Evolutionary conservation across 2,888 invertebrate genomes (phyloP).

Genomic region (Notodromas monacha): DNA sequence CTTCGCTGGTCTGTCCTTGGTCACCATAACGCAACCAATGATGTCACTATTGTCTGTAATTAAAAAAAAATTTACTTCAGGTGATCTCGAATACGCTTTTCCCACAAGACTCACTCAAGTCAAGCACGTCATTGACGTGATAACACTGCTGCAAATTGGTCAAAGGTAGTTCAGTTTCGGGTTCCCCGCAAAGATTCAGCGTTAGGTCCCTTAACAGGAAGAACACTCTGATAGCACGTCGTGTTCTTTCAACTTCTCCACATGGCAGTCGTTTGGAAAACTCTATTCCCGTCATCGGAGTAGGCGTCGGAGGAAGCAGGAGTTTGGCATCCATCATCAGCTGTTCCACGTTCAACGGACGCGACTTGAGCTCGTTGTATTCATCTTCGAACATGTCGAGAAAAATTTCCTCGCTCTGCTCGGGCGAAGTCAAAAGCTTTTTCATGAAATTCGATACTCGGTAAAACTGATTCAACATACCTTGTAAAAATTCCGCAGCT

Average conservation of each 20-base stretch:
- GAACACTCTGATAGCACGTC: constrained; percentile 66
- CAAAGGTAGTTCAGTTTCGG: constrained; percentile 55
- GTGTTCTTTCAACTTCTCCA: constrained; percentile 67
- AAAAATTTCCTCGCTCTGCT: constrained; percentile 76
- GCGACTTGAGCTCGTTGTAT: constrained; percentile 64
- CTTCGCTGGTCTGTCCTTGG: constrained; percentile 45
- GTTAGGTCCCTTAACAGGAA: constrained; percentile 53
- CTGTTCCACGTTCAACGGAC: constrained; percentile 62
- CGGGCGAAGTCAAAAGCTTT: too few relatives aligned
- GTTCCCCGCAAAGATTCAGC: constrained; percentile 39
- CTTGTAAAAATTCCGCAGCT: constrained; percentile 69
- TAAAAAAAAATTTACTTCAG: constrained; percentile 7
- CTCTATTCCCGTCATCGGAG: constrained; percentile 76
- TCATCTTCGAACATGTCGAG: constrained; percentile 96
- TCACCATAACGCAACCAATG: constrained; percentile 73
- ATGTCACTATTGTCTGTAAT: constrained; percentile 76
- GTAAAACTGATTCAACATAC: constrained; percentile 13
- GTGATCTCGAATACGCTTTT: constrained; percentile 5
- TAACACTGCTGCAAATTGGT: constrained; percentile 60
- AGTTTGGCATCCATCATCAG: constrained; percentile 86
- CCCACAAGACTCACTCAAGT: constrained; percentile 37
- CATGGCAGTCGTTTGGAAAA: constrained; percentile 77
- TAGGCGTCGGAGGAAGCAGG: constrained; percentile 69
- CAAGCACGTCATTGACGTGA: constrained; percentile 68
- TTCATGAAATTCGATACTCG: background rate